Evolutionary conservation across 2,113 vertebrate genomes (phyloP).

Genomic region (Tenebrosternarchus preto): DNA sequence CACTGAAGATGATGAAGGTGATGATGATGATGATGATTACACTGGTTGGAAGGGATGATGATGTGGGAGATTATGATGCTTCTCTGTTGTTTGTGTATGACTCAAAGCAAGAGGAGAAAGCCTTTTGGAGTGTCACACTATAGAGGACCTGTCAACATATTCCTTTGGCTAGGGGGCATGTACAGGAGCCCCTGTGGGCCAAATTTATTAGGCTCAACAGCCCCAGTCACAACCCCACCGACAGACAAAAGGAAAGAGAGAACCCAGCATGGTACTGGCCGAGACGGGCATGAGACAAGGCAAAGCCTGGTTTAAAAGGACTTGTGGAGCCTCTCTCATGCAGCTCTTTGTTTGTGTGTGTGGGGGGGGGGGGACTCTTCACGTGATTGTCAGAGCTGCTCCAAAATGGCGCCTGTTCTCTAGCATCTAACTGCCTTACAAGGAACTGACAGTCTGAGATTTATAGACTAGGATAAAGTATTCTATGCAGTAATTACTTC

Average conservation of each 20-base stretch:
- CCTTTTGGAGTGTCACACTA: constrained; percentile 43
- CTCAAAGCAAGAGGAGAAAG: constrained; percentile 11
- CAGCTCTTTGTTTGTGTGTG: background rate
- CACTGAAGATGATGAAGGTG: constrained; percentile 52
- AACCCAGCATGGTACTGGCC: background rate
- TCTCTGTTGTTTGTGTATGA: constrained; percentile 29
- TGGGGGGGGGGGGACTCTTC: background rate
- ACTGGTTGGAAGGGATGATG: constrained; percentile 38
- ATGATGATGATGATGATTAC: constrained; percentile 60
- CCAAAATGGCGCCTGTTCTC: constrained; percentile 1
- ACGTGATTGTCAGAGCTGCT: constrained; percentile 14
- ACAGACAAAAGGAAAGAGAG: constrained; percentile 1
- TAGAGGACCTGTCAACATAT: constrained; percentile 26
- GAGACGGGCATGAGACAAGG: background rate
- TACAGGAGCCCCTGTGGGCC: background rate
- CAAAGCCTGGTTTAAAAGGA: constrained; percentile 14
- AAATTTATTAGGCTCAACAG: background rate
- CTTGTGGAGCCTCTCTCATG: background rate
- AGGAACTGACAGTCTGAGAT: constrained; percentile 52
- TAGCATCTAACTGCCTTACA: background rate
- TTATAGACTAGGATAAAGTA: constrained; percentile 25
- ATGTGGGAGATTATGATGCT: background rate
- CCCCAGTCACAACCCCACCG: background rate
- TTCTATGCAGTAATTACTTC: constrained; percentile 56
- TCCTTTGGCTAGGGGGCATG: background rate